Evolutionary conservation across 2,797 vertebrate species (phyloP).

Genomic region (Pangasius larnaudii): DNA sequence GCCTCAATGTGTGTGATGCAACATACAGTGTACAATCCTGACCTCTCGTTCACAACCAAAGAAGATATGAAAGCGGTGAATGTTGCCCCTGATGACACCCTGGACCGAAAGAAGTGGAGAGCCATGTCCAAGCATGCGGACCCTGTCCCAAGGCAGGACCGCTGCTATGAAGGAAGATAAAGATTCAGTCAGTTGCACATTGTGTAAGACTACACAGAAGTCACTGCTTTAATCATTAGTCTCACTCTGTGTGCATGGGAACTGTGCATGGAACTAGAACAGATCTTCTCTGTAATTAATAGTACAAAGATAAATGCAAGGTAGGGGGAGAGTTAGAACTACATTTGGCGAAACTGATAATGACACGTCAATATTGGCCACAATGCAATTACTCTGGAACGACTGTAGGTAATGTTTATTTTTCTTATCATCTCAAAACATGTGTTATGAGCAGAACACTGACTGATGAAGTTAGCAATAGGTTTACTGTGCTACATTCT

Average conservation of each 20-base stretch:
- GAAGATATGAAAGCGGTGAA: too few species aligned
- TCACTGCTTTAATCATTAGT: conserved; percentile 29
- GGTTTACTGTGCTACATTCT: conserved; percentile 34
- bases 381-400: conserved; percentile 47
- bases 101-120: too few species aligned
- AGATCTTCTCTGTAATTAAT: too few species aligned
- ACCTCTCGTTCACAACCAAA: neutral
- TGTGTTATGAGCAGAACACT: conserved; percentile 45
- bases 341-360: conserved; percentile 33
- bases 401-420: conserved; percentile 45
- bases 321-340: neutral
- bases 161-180: too few species aligned
- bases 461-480: conserved; percentile 44
- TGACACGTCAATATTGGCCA: conserved; percentile 26
- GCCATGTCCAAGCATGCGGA: too few species aligned
- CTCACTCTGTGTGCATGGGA: neutral
- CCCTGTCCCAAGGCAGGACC: too few species aligned
- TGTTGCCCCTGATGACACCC: too few species aligned
- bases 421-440: conserved; percentile 55
- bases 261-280: too few species aligned
- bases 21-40: neutral
- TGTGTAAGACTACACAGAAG: too few species aligned
- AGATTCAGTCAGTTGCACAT: too few species aligned
- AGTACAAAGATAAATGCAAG: neutral
- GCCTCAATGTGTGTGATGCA: neutral